Evolutionary conservation across 2,797 vertebrate genomes (phyloP), one percentile per base, ranked within the genome.

Genomic region (Lithobates sylvaticus): DNA sequence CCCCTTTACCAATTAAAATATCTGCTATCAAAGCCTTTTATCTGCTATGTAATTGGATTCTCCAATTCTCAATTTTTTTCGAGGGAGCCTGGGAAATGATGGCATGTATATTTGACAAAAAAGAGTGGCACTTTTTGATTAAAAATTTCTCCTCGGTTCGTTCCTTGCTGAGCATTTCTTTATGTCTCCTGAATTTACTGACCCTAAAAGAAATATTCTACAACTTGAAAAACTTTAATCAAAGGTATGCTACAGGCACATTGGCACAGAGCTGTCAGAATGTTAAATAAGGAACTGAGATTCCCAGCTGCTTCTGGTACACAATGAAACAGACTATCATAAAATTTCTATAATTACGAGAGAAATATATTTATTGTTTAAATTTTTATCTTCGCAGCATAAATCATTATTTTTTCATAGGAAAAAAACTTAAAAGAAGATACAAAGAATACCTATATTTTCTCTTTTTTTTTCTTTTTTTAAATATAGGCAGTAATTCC

Each of bases 11-110:
- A 69, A 83, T 79, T 83, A 93, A 92, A 93, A 90, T 88, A 89
- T 89, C 90, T 81, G 58, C 90, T 93, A 93, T 93, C 92, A 84
- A 89, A 88, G 50, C 71, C 80, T 91, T 92, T 93, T 91, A 93
- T 95, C 93, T 93, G 1, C 32, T 27, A 77, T 93, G 92, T 94
- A 94, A 95, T 94, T 94, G 91, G 91, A 92, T 93, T 94, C 91
- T 89, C 84, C 86, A 84, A 90, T 93, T 65, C 88, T 89, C 88
- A 84, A 89, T 88, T 82, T 89, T 88, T 82, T 90, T 80, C 64
- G 65, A 86, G 78, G 76, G 13, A 0, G 83, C 36, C 23, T 32
- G 10, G 23, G 0, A 44, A 80, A 78, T 78, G 84, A 92, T 91
- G 90, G 68, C 10, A 87, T 90, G 84, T 77, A 77, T 78, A 68